Conservation (phyloP, 2,888 invertebrate genomes). For the Nemapogon koenigi region DNA sequence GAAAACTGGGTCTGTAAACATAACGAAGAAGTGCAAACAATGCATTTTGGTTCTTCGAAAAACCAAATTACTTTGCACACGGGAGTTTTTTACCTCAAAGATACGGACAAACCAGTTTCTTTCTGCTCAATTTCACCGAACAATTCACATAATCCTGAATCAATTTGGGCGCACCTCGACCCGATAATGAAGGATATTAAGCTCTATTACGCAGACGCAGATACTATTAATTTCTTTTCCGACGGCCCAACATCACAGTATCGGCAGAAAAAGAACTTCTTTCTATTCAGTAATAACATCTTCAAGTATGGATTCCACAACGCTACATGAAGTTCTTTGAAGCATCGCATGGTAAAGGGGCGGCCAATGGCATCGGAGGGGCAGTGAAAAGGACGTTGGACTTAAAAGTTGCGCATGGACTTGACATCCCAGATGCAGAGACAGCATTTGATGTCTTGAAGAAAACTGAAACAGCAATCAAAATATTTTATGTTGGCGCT, state of each 20-base stretch:
- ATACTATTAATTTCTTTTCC: slow-evolving; percentile 11
- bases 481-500: slow-evolving; percentile 7
- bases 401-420: slow-evolving; percentile 16
- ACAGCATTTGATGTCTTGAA: slow-evolving; percentile 14
- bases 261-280: slow-evolving; percentile 15
- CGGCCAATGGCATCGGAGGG: slow-evolving; percentile 16
- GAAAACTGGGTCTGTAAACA: slow-evolving; percentile 12
- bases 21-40: slow-evolving; percentile 11
- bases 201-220: slow-evolving; percentile 11
- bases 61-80: slow-evolving; percentile 16
- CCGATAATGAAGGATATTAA: slow-evolving; percentile 15
- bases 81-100: slow-evolving; percentile 15
- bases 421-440: slow-evolving; percentile 16
- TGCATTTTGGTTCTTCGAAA: slow-evolving; percentile 13
- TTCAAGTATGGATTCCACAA: slow-evolving; percentile 13
- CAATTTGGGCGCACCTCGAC: slow-evolving; percentile 18
- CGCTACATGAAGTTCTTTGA: slow-evolving; percentile 16
- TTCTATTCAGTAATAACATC: slow-evolving; percentile 9
- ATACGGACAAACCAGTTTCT: slow-evolving; percentile 11
- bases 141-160: slow-evolving; percentile 14
- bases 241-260: slow-evolving; percentile 8
- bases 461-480: slow-evolving; percentile 8
- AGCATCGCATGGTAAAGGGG: slow-evolving; percentile 8
- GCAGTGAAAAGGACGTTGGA: slow-evolving; percentile 14
- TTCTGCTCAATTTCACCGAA: slow-evolving; percentile 16